Conservation (phyloP, 2,113 vertebrate genomes). For the Cygnus atratus region DNA sequence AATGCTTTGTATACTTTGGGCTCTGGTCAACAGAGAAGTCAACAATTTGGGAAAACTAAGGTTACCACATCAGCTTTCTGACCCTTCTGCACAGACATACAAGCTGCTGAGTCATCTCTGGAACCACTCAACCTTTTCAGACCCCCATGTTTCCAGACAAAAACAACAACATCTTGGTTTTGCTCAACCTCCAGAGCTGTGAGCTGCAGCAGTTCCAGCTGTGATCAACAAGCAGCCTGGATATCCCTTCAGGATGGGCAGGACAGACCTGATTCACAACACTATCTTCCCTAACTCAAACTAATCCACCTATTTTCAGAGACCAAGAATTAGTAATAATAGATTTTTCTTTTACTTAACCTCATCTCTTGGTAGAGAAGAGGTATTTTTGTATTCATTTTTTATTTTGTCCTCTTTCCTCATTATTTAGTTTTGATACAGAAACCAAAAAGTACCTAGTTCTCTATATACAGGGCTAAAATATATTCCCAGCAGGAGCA, state of each 20-base stretch:
- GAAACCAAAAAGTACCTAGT: neutral
- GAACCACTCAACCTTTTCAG: neutral
- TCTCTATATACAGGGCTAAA: neutral
- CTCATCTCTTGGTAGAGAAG: neutral
- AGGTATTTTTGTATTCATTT: neutral
- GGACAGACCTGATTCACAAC: neutral
- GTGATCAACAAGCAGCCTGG: neutral
- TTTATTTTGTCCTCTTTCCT: neutral
- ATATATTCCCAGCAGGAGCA: neutral
- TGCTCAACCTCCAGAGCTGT: neutral
- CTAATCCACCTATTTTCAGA: neutral
- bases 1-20: neutral
- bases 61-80: neutral
- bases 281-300: neutral
- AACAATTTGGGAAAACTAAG: neutral
- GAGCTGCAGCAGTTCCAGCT: neutral
- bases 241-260: neutral
- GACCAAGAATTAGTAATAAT: neutral
- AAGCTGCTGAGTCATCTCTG: neutral
- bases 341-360: neutral
- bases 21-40: neutral
- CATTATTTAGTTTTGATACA: neutral
- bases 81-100: rapidly evolving
- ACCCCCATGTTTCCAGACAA: neutral
- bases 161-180: neutral